Evolutionary conservation across 2,888 invertebrate species (phyloP), one percentile per base, ranked within the genome.

Genomic region (Brachynemurus nebulosus): DNA sequence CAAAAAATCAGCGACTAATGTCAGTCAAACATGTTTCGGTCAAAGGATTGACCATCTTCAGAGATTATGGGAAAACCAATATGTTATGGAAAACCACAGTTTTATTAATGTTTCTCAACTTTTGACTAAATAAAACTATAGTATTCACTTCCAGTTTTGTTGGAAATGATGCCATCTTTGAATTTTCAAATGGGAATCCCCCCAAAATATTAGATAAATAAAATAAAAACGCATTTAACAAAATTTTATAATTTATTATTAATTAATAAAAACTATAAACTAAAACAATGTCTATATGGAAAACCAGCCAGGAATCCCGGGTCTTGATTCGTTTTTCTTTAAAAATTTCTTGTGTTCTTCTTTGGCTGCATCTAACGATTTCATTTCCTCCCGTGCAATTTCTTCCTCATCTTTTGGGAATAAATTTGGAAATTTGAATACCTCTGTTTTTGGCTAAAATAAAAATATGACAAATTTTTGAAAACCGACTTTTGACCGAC

Each of bases 291-390:
- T 6, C 57, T 72, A 84, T 56, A 82, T 69, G 21, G 78, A 74
- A 63, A 78, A 88, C 88, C 88, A 89, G 47, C 80, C 79, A 4
- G 88, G 86, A 35, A 80, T 66, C 55, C 80, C 83, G 36, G 78
- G 74, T 57, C 80, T 69, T 47, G 76, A 65, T 62, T 78, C 80
- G 57, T 80, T 80, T 50, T 71, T 69, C 2, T 76, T 68, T 45
- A 80, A 56, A 54, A 71, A 82, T 11, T 68, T 59, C 55, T 74
- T 68, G 52, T 71, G 76, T 1, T 67, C 68, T 37, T 73, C 65
- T 58, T 81, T 78, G 1, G 78, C 64, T 53, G 79, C 72, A 19
- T 79, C 72, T 41, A 80, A 52, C 3, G 74, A 61, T 53, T 78
- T 77, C 40, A 73, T 59, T 23, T 68, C 62, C n/a, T 78, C 75